These are phyloP conservation scores for Saccopteryx bilineata DNA, from an alignment of 2,113 vertebrate genomes.

Conservation along the genomic window DNA sequence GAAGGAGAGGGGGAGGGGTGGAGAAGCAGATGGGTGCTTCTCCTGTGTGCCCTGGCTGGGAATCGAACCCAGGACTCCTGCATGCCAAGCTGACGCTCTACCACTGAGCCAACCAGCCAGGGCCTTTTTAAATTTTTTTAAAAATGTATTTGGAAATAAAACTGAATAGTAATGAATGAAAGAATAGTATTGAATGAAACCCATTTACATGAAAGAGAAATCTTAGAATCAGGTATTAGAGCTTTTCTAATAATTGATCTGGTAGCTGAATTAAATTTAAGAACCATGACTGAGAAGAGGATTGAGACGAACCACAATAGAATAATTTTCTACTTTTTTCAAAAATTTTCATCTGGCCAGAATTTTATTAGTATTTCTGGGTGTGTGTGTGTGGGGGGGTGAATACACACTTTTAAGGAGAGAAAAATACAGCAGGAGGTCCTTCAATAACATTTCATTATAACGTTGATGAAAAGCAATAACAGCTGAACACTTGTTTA, in stretches of 20 bases:
- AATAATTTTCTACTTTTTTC: constrained; percentile 4
- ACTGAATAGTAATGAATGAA: constrained; percentile 36
- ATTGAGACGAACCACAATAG: constrained; percentile 3
- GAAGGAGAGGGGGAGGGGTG: too few species aligned
- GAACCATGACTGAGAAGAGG: constrained; percentile 32
- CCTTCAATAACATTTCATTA: neutral
- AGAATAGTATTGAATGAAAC: neutral
- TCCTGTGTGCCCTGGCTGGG: too few species aligned
- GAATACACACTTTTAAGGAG: neutral
- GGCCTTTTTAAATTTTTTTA: too few species aligned
- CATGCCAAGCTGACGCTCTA: too few species aligned
- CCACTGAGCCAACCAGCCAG: too few species aligned
- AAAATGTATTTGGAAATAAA: neutral
- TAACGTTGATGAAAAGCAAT: neutral
- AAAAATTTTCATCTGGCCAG: constrained; percentile 41
- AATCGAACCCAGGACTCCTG: too few species aligned
- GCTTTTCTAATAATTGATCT: constrained; percentile 1
- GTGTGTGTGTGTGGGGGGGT: neutral
- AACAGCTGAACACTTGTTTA: neutral
- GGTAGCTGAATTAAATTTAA: constrained; percentile 37
- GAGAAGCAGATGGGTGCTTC: too few species aligned
- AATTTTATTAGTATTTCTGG: neutral
- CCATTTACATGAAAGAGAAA: constrained; percentile 27
- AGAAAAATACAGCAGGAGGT: neutral
- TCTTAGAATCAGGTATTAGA: neutral